These are phyloP conservation scores for Chiloscyllium punctatum DNA, from an alignment of 2,797 vertebrate genomes.

Conservation along the genomic window DNA sequence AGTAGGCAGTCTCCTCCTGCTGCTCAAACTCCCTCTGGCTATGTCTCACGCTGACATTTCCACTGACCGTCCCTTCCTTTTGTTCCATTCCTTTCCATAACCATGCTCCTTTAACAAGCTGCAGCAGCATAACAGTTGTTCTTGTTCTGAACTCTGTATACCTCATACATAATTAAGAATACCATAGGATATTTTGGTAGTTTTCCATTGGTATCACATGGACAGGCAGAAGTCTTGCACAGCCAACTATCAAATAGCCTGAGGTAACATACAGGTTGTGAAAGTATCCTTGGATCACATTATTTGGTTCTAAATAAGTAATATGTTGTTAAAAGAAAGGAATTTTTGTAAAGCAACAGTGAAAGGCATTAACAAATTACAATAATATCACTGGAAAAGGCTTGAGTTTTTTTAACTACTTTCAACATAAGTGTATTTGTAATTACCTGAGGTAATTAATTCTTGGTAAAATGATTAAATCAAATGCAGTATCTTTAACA, in stretches of 20 bases:
- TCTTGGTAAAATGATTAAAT: not conserved
- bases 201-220: not conserved
- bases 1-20: not conserved
- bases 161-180: not conserved
- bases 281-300: not conserved
- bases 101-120: not conserved
- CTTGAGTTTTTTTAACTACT: not conserved
- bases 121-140: not conserved
- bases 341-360: not conserved
- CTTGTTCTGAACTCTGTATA: not conserved
- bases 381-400: not conserved
- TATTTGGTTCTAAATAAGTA: not conserved
- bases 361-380: not conserved
- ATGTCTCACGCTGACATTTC: not conserved
- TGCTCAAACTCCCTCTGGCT: not conserved
- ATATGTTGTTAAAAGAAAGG: not conserved
- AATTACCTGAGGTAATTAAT: not conserved
- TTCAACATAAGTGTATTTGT: not conserved
- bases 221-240: not conserved
- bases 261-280: not conserved
- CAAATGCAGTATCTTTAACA: not conserved
- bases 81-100: not conserved
- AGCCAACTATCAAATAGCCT: not conserved
- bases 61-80: not conserved
- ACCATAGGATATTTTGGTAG: not conserved